Evolutionary conservation across 2,113 vertebrate species (phyloP).

Genomic region (Dunckerocampus dactyliophorus): DNA sequence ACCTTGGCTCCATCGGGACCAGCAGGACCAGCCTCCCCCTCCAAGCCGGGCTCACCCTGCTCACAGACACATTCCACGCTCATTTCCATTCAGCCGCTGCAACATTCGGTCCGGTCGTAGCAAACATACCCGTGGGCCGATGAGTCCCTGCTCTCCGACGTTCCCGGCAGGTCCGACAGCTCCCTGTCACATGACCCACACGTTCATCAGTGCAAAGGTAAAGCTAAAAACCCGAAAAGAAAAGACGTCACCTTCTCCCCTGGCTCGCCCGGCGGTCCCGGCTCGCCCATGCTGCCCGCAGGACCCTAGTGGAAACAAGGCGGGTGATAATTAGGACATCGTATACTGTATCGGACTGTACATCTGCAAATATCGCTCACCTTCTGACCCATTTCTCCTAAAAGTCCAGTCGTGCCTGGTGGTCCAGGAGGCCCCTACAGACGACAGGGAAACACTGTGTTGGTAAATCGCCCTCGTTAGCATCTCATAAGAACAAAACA

Average conservation of each 20-base stretch:
- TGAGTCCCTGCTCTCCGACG: constrained; percentile 85
- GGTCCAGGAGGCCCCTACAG: constrained; percentile 84
- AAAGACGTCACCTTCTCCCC: constrained; percentile 81
- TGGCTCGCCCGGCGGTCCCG: constrained; percentile 83
- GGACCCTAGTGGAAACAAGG: constrained; percentile 75
- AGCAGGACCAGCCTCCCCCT: constrained; percentile 80
- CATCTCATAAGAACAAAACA: too few relatives aligned
- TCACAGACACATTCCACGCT: neutral
- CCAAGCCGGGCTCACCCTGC: constrained; percentile 86
- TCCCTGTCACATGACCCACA: constrained; percentile 71
- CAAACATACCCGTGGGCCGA: constrained; percentile 82
- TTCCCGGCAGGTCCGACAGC: constrained; percentile 80
- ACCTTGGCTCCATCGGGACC: constrained; percentile 92
- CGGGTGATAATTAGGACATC: neutral
- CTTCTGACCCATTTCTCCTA: constrained; percentile 88
- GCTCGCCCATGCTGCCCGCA: constrained; percentile 75
- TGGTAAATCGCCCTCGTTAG: constrained; percentile 5
- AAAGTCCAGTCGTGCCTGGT: constrained; percentile 79
- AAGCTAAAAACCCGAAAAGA: neutral
- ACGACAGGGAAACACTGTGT: constrained; percentile 32
- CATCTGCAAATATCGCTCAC: constrained; percentile 58
- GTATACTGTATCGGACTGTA: neutral
- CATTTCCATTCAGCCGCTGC: neutral
- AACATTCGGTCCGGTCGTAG: neutral
- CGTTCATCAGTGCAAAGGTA: neutral